phyloP scores from a whole-genome alignment of 2,797 vertebrate species.

The Zenarchopterus dispar region DNA sequence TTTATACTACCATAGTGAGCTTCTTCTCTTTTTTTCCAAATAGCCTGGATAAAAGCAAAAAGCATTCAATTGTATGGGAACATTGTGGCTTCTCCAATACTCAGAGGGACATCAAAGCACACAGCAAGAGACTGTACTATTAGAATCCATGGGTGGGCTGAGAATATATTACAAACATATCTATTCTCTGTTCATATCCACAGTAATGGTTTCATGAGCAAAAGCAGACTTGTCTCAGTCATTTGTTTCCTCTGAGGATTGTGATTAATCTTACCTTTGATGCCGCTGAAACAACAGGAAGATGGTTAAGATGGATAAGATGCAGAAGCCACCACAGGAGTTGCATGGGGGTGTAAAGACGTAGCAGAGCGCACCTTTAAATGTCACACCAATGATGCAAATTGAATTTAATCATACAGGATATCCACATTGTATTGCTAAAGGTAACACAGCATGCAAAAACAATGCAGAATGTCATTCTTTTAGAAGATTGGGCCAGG shows the following conservation, averaged over 20 bases:
- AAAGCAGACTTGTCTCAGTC: slow-evolving; percentile 51
- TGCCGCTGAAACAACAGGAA: slow-evolving; percentile 62
- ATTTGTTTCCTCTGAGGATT: slow-evolving; percentile 51
- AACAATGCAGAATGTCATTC: slow-evolving; percentile 16
- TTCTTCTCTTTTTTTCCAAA: not conserved
- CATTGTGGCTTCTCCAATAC: slow-evolving; percentile 56
- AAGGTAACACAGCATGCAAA: slow-evolving; percentile 35
- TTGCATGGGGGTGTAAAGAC: slow-evolving; percentile 47
- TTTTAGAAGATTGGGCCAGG: slow-evolving; percentile 28
- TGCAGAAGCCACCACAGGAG: slow-evolving; percentile 28
- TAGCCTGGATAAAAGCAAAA: slow-evolving; percentile 57
- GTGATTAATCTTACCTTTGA: slow-evolving; percentile 71
- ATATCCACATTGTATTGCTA: slow-evolving; percentile 37
- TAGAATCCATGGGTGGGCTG: slow-evolving; percentile 62
- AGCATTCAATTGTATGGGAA: slow-evolving; percentile 58
- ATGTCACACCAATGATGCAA: slow-evolving; percentile 62
- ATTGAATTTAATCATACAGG: slow-evolving; percentile 59
- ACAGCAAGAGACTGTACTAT: slow-evolving; percentile 57
- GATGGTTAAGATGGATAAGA: slow-evolving; percentile 48
- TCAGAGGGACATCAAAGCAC: slow-evolving; percentile 68
- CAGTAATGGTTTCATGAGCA: slow-evolving; percentile 47
- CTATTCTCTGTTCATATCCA: slow-evolving; percentile 51
- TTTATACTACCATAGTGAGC: slow-evolving; percentile 29
- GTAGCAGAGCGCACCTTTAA: slow-evolving; percentile 44
- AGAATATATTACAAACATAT: slow-evolving; percentile 61